Conservation (phyloP, 2,113 vertebrate genomes). For the Nymphicus hollandicus region DNA sequence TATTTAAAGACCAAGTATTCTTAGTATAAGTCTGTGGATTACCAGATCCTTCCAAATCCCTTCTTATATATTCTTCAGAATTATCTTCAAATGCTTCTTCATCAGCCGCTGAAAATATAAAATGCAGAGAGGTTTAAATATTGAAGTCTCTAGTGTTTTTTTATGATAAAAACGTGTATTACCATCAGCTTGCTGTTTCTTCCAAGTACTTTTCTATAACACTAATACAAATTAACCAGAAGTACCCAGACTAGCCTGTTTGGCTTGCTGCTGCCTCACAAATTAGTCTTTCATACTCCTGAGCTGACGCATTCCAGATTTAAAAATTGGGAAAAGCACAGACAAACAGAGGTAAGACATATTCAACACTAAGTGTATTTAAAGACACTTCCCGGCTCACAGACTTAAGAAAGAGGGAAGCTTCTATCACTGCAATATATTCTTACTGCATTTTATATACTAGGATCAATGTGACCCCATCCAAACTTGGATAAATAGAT, state of each 20-base stretch:
- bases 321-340: not conserved
- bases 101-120: slow-evolving; percentile 85
- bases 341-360: not conserved
- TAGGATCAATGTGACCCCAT: not conserved
- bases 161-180: not conserved
- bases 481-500: not conserved
- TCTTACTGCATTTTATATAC: not conserved
- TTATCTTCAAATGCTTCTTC: slow-evolving; percentile 99
- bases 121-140: not conserved
- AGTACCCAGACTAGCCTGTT: not conserved
- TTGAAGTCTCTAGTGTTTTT: not conserved
- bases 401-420: not conserved
- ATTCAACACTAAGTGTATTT: not conserved
- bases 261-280: not conserved
- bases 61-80: slow-evolving; percentile 96
- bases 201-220: not conserved
- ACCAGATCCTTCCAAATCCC: slow-evolving; percentile 99
- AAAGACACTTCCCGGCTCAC: not conserved
- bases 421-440: not conserved
- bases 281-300: not conserved
- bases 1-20: slow-evolving; percentile 19
- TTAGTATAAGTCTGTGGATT: slow-evolving; percentile 51
- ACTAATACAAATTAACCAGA: not conserved
- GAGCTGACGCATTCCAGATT: not conserved
- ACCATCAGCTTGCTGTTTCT: not conserved